Evolutionary conservation across 2,113 vertebrate genomes (phyloP), one percentile per base, ranked within the genome.

Genomic region (Clarias macrocephalus): DNA sequence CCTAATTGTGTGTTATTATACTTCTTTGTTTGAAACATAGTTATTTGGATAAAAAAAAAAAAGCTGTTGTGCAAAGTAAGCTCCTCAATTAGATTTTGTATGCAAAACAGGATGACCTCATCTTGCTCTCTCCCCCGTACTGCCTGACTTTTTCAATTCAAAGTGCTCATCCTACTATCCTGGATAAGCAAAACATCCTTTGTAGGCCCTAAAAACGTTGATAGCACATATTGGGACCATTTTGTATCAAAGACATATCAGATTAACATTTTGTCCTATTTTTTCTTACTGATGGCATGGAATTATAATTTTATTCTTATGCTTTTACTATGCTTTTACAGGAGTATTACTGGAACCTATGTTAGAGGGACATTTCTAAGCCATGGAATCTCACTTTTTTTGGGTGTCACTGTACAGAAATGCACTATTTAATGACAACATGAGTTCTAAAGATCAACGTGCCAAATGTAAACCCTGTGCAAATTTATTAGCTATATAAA

Each of bases 381-480:
- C 93, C 94, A 95, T 94, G 94, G 93, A 94, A 94, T 95, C 93
- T 93, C 92, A 93, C 37, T 70, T 65, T 62, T 72, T 72, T 95
- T 94, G 93, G 93, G 96, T 97, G 96, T 95, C 96, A 95, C 96
- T 97, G 97, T 97, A 98, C 96, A 97, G 97, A 97, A 97, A 97
- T 97, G 97, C 97, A 97, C 96, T 98, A 97, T 96, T 96, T 96
- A 95, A 95, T 95, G 93, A 93, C 95, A 96, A 91, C 93, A 93
- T 68, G 81, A 94, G 93, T 93, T 93, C 94, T 94, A 92, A 89
- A 94, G 92, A 93, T 95, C 93, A 93, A 96, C 96, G 97, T 98
- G 97, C 97, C 98, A 99, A 99, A 98, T 97, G 97, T 95, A 97
- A 96, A 96, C 96, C 96, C 54, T 98, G 97, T 98, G 98, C 95